These are phyloP conservation scores for Cladopsammia gracilis DNA, from an alignment of 64 coral and sea anemone genomes.

Conservation along the genomic window DNA sequence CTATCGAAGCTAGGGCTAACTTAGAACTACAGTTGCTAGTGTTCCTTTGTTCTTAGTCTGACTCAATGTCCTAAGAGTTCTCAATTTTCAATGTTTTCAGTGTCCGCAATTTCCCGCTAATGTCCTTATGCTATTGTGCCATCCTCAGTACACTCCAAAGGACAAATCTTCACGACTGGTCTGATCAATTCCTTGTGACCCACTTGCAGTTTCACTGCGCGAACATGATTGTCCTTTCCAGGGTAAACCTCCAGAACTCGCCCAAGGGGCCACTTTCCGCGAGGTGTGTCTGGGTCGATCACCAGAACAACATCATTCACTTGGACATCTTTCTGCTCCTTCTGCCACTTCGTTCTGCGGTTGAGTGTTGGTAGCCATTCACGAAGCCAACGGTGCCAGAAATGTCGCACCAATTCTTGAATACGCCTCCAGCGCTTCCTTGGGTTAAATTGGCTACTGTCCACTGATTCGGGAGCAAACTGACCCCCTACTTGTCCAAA, in stretches of 20 bases:
- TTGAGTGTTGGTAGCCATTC: slow-evolving; percentile 71
- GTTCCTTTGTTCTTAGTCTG: neutral
- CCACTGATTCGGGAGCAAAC: neutral
- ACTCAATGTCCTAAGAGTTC: neutral
- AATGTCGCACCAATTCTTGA: slow-evolving; percentile 12
- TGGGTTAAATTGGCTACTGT: neutral
- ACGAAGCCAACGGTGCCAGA: slow-evolving; percentile 62
- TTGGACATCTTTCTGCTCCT: slow-evolving; percentile 1
- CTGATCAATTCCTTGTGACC: neutral
- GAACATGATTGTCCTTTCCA: neutral
- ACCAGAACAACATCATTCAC: slow-evolving; percentile 52
- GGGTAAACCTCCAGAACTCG: slow-evolving; percentile 10
- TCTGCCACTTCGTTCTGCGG: slow-evolving; percentile 32
- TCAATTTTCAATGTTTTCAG: neutral
- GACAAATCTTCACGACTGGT: slow-evolving; percentile 32
- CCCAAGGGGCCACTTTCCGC: slow-evolving; percentile 61
- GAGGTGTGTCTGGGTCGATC: slow-evolving; percentile 2
- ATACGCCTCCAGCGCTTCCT: neutral
- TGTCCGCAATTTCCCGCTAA: neutral
- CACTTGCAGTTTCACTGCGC: neutral
- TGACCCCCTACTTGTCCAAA: neutral
- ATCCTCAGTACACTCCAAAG: slow-evolving; percentile 20
- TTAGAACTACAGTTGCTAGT: neutral
- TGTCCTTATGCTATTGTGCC: neutral
- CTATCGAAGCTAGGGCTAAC: neutral